Percentiles rank a stretch among this genome's conserved stretches.
These are phyloP conservation scores for Drosophila pectinifera DNA, from an alignment of 1,140 invertebrate genomes.

Conservation along the genomic window DNA sequence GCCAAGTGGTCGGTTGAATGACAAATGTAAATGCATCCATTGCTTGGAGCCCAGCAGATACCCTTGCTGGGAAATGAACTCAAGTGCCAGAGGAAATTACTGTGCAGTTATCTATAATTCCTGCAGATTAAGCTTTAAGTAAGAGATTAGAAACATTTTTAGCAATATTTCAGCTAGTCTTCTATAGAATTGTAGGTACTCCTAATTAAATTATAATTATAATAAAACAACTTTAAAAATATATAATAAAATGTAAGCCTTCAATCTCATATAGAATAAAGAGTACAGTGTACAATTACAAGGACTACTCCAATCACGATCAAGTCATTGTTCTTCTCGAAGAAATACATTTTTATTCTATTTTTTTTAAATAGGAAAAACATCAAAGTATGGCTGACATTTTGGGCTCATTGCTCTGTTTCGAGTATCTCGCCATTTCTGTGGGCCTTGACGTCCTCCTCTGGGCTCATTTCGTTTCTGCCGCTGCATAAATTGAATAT, in stretches of 20 bases:
- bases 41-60: conserved; percentile 19
- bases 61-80: conserved; percentile 6
- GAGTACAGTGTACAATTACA: too few species aligned
- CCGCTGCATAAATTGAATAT: conserved; percentile 83
- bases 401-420: conserved; percentile 36
- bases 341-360: too few species aligned
- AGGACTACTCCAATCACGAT: too few species aligned
- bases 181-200: too few species aligned
- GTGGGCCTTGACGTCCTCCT: conserved; percentile 37
- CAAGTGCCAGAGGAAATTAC: background rate
- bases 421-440: conserved; percentile 18
- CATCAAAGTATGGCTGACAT: conserved; percentile 50
- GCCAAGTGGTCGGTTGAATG: conserved; percentile 53
- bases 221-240: too few species aligned
- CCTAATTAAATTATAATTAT: too few species aligned
- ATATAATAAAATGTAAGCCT: too few species aligned
- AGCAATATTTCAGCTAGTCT: too few species aligned
- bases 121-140: background rate
- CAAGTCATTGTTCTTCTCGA: background rate
- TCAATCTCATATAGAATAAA: too few species aligned
- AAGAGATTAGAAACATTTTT: too few species aligned
- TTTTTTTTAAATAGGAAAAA: conserved; percentile 3
- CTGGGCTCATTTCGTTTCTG: conserved; percentile 75
- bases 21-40: conserved; percentile 61
- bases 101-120: background rate